phyloP scores from a whole-genome alignment of 2,113 vertebrate species.

The Pungitius pungitius region DNA sequence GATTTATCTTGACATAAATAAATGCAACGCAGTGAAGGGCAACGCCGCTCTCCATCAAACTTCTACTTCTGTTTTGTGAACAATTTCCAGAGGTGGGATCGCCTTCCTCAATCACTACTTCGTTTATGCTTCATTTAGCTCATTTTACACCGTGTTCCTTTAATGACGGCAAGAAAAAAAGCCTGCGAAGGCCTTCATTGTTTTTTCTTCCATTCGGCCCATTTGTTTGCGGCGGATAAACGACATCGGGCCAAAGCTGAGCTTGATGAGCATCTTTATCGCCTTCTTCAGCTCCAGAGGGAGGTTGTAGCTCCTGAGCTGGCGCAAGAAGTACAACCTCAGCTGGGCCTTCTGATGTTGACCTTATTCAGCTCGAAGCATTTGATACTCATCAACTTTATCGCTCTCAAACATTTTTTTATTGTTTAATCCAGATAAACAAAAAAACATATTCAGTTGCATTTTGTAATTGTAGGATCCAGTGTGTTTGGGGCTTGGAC shows the following conservation, averaged over 20 bases:
- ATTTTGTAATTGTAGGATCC: background rate
- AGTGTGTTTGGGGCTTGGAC: background rate
- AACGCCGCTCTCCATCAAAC: background rate
- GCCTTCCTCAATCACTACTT: background rate
- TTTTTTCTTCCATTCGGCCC: background rate
- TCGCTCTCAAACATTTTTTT: too few species aligned
- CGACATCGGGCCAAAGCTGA: background rate
- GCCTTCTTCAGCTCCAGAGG: background rate
- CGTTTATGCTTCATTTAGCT: background rate
- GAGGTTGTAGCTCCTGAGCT: too few species aligned
- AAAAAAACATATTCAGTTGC: background rate
- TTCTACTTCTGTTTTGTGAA: background rate
- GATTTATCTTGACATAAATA: background rate
- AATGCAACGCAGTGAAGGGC: background rate
- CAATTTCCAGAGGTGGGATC: background rate
- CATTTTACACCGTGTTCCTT: background rate
- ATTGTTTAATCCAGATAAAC: too few species aligned
- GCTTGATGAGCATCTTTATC: background rate
- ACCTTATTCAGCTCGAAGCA: background rate
- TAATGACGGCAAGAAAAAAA: background rate
- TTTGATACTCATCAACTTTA: background rate
- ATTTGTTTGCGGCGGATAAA: too few species aligned
- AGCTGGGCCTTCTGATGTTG: background rate
- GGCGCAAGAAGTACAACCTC: too few species aligned
- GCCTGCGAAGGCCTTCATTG: background rate